Conservation (phyloP, 2,797 vertebrate genomes). For the Cephalopachus bancanus region DNA sequence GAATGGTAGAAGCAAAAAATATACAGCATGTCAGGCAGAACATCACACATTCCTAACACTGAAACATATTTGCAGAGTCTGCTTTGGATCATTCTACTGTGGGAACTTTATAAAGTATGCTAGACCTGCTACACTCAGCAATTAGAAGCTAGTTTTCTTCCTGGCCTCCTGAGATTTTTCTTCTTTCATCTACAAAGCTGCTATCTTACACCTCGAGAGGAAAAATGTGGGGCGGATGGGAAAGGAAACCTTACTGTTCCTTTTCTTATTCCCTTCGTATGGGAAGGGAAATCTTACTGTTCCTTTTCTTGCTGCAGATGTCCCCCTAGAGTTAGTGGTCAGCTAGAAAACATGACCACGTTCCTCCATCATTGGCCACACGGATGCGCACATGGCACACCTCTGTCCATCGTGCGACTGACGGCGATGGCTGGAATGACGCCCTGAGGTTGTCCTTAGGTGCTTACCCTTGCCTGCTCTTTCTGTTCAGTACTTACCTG, state of each 20-base stretch:
- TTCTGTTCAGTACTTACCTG: not conserved
- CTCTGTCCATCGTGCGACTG: not conserved
- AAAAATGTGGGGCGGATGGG: not conserved
- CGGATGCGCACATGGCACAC: not conserved
- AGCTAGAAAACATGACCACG: not conserved
- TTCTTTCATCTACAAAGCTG: not conserved
- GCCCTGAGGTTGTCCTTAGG: not conserved
- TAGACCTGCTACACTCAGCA: not conserved
- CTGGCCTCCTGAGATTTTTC: not conserved
- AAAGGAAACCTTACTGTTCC: not conserved
- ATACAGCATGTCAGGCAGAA: not conserved
- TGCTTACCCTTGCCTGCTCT: not conserved
- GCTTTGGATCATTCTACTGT: not conserved
- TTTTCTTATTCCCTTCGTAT: not conserved
- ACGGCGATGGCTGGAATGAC: not conserved
- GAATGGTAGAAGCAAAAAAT: not conserved
- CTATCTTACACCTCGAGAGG: not conserved
- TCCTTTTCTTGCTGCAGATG: not conserved
- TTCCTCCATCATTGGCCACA: not conserved
- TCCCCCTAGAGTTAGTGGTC: not conserved
- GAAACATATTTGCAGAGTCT: not conserved
- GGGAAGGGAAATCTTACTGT: not conserved
- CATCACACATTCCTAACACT: not conserved
- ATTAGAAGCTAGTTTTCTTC: constrained; percentile 10
- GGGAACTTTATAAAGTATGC: not conserved